phyloP scores from a whole-genome alignment of 2,888 invertebrate genomes.

The Seira ritae region DNA sequence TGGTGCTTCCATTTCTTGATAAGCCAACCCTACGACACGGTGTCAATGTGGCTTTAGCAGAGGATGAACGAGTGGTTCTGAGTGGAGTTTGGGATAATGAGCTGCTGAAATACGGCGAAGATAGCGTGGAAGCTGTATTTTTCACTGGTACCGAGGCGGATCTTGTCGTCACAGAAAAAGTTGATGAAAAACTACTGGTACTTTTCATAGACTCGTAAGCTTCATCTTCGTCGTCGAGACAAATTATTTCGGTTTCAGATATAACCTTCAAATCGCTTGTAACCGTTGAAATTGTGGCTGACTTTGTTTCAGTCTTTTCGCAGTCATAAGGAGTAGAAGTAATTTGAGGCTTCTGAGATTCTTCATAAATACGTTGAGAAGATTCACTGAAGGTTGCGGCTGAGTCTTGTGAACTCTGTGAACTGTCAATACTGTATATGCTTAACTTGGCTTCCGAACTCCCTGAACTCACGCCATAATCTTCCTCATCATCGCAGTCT shows the following conservation, averaged over 20 bases:
- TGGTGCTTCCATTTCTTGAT: slow-evolving; percentile 15
- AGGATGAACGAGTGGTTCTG: neutral
- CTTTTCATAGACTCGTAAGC: neutral
- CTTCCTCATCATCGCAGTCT: neutral
- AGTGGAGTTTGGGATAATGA: neutral
- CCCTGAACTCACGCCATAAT: neutral
- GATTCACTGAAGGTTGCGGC: too few relatives aligned
- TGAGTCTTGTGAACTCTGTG: too few relatives aligned
- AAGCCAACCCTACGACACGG: slow-evolving; percentile 52
- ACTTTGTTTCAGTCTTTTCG: slow-evolving; percentile 4
- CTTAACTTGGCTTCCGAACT: slow-evolving; percentile 31
- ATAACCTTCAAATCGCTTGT: too few relatives aligned
- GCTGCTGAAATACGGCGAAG: neutral
- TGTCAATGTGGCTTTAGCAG: neutral
- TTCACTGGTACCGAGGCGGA: too few relatives aligned
- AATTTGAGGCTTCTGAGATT: neutral
- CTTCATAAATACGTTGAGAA: too few relatives aligned
- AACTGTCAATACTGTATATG: slow-evolving; percentile 49
- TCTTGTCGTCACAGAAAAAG: too few relatives aligned
- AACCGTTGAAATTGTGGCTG: too few relatives aligned
- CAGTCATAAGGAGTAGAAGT: too few relatives aligned
- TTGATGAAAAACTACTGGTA: neutral
- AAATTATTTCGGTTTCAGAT: neutral
- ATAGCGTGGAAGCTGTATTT: too few relatives aligned
- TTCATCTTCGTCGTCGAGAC: slow-evolving; percentile 38